Conservation (phyloP, 2,888 invertebrate species). For the Nemoura dubitans region DNA sequence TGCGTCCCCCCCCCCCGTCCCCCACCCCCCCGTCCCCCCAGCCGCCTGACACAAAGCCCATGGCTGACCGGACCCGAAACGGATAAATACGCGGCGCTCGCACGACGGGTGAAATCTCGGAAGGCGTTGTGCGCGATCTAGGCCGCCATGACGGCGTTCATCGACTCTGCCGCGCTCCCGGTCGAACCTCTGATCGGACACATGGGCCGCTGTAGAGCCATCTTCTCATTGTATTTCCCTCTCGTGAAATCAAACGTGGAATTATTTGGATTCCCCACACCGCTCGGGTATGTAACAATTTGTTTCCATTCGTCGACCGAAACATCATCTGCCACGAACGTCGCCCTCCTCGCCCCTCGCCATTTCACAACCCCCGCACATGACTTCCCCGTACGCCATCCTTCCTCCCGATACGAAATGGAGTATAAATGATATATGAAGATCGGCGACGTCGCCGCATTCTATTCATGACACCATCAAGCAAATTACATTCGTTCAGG, state of each 20-base stretch:
- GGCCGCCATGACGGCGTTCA: neutral
- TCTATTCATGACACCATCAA: slow-evolving; percentile 36
- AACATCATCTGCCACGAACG: neutral
- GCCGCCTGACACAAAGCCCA: no score
- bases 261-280: neutral
- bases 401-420: neutral
- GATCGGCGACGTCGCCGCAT: slow-evolving; percentile 27
- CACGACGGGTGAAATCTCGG: neutral
- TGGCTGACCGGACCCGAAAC: neutral
- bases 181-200: no score
- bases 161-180: neutral
- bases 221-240: neutral
- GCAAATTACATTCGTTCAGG: slow-evolving; percentile 28
- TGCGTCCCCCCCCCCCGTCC: neutral
- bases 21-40: no score
- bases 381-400: neutral
- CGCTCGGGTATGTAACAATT: no score
- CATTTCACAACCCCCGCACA: neutral
- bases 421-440: slow-evolving; percentile 32
- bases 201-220: neutral
- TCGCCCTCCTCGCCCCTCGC: neutral
- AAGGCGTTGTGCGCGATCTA: neutral
- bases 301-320: no score
- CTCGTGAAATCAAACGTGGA: neutral
- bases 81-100: neutral